Evolutionary conservation across 2,113 vertebrate species (phyloP), one percentile per base, ranked within the genome.

Genomic region (Stigmatopora argus): DNA sequence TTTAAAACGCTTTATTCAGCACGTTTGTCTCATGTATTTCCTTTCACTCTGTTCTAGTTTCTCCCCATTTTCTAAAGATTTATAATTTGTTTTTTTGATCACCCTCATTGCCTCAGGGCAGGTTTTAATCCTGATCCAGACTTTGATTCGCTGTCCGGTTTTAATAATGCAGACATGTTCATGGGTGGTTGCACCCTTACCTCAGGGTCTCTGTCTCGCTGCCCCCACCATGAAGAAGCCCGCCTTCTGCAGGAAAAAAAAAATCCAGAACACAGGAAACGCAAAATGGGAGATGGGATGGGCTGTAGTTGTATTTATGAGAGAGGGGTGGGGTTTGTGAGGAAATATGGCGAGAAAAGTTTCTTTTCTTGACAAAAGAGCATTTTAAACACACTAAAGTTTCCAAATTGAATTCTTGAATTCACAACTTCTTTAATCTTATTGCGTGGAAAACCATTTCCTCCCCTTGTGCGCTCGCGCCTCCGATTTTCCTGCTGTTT

Each of bases 371-470:
- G 90, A 95, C 89, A 98, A 95, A 96, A 92, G 90, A 93, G 94
- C 94, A 93, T 94, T 96, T 96, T 94, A 96, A 94, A 94, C 59
- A 61, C 92, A 92, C 89, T 90, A 92, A 96, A 94, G 94, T 98
- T 96, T 96, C 94, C 92, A 94, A 94, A 96, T 97, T 91, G 97
- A 93, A 93, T 31, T 91, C 93, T 90, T 88, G 94, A 91, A 93
- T 95, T 95, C 91, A 85, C 92, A 90, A 93, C 93, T 92, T 93
- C 95, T 98, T 97, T 96, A 97, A 98, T 97, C 95, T 96, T 94
- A 91, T 78, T 34, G 91, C 94, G 94, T 97, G 95, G 94, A 93
- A 95, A 94, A 67, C 88, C 14, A 84, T 94, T 81, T 73, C 84
- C 77, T 92, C 92, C 47, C 9, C 74, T 60, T 19, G 58, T 60